Conservation (phyloP, 92 coral and sea anemone genomes). For the Palythoa caribaeorum region DNA sequence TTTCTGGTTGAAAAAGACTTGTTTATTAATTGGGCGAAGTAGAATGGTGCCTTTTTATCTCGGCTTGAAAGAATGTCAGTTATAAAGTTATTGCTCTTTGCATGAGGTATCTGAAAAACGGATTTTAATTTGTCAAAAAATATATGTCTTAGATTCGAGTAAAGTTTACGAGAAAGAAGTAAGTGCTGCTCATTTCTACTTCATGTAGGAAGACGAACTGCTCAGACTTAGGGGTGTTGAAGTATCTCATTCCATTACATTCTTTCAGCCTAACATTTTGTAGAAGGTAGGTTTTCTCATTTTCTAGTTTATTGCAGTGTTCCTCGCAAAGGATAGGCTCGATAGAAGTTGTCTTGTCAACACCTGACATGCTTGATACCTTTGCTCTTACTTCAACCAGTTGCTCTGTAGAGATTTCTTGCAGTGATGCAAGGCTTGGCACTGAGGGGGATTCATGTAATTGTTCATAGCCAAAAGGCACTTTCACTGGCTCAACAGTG, state of each 20-base stretch:
- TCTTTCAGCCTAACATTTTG: slow-evolving; percentile 61
- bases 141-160: no score
- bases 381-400: slow-evolving; percentile 49
- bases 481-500: slow-evolving; percentile 48
- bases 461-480: slow-evolving; percentile 52
- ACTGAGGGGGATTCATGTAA: slow-evolving; percentile 43
- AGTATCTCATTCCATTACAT: slow-evolving; percentile 34
- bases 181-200: no score
- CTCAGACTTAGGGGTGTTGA: background rate
- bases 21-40: no score
- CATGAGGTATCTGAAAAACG: no score
- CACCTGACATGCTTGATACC: slow-evolving; percentile 43
- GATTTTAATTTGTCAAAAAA: no score
- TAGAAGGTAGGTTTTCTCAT: slow-evolving; percentile 51
- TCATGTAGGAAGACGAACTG: no score
- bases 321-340: slow-evolving; percentile 65
- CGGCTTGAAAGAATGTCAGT: no score
- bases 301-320: slow-evolving; percentile 59
- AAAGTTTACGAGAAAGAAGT: no score
- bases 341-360: slow-evolving; percentile 67
- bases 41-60: no score
- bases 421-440: slow-evolving; percentile 65
- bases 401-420: slow-evolving; percentile 58
- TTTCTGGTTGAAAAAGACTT: no score
- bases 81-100: no score